Evolutionary conservation across 1,140 invertebrate species (phyloP).

Genomic region (Acyrthosiphon pisum): DNA sequence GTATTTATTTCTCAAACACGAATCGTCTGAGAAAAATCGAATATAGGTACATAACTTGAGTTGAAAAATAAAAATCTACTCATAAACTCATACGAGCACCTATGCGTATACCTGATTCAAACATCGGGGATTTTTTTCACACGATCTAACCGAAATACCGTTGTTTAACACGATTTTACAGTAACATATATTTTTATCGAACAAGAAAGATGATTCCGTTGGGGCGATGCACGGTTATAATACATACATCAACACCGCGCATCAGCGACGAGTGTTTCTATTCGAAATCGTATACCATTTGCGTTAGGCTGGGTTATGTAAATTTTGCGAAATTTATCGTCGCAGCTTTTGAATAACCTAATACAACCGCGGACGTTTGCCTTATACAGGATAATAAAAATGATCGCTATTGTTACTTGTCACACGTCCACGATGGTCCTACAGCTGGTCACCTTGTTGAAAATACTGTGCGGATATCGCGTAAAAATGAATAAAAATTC

Average conservation of each 20-base stretch:
- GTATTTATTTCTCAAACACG: neutral
- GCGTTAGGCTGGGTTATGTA: neutral
- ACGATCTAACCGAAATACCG: neutral
- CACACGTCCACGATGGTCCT: neutral
- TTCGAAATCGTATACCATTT: neutral
- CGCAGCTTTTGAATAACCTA: neutral
- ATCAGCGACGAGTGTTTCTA: neutral
- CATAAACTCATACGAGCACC: neutral
- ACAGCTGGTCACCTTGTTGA: neutral
- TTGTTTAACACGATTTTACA: neutral
- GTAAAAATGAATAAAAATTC: neutral
- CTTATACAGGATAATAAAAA: neutral
- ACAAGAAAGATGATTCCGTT: neutral
- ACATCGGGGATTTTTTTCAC: neutral
- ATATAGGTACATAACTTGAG: neutral
- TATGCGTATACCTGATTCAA: neutral
- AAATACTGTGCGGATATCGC: neutral
- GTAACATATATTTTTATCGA: neutral
- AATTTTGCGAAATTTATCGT: neutral
- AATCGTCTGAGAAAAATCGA: neutral
- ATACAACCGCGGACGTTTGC: neutral
- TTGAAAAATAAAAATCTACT: neutral
- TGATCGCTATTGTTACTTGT: neutral
- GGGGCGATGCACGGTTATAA: neutral
- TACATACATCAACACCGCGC: neutral